Conservation (phyloP, 2,797 vertebrate genomes). For the Echeneis naucrates region DNA sequence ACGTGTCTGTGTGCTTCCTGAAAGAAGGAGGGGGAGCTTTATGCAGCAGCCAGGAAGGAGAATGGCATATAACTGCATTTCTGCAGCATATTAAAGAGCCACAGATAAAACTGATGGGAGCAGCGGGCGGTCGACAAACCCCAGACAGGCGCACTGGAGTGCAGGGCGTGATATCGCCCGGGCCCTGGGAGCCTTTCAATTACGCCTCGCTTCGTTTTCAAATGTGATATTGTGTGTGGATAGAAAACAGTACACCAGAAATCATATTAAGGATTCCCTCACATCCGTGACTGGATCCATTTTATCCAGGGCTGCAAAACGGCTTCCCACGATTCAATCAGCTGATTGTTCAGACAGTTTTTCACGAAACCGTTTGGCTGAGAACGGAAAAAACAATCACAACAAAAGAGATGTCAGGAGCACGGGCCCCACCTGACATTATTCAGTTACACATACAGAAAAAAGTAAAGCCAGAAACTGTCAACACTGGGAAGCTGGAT, state of each 20-base stretch:
- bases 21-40: conserved; percentile 26
- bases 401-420: neutral
- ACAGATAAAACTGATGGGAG: conserved; percentile 53
- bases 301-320: neutral
- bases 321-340: neutral
- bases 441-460: neutral
- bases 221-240: conserved; percentile 51
- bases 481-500: neutral
- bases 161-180: conserved; percentile 45
- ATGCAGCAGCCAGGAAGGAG: conserved; percentile 26
- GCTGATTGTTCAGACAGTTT: neutral
- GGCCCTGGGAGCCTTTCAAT: conserved; percentile 64
- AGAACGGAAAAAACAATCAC: neutral
- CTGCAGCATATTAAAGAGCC: conserved; percentile 49
- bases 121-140: conserved; percentile 66
- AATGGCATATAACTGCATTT: conserved; percentile 58
- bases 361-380: neutral
- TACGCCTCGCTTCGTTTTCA: conserved; percentile 69
- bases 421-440: neutral
- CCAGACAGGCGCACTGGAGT: conserved; percentile 50
- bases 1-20: conserved; percentile 45
- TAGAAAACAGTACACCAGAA: conserved; percentile 50
- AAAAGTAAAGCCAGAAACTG: neutral
- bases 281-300: conserved; percentile 21
- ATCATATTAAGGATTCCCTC: conserved; percentile 14